Evolutionary conservation across 2,113 vertebrate genomes (phyloP).

Genomic region (Seriola quinqueradiata): DNA sequence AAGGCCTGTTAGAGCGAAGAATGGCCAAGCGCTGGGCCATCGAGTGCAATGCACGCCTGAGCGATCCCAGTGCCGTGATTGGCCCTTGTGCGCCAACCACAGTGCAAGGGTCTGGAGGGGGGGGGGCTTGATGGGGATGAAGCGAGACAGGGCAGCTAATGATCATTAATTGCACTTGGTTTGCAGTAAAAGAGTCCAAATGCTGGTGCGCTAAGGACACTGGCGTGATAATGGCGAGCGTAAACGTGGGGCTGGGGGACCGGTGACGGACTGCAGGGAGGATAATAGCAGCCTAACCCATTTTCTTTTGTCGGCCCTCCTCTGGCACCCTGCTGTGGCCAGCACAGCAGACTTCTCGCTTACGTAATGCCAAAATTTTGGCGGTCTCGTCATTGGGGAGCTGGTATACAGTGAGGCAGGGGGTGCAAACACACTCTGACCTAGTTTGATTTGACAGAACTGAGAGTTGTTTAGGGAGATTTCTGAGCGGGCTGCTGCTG

Average conservation of each 20-base stretch:
- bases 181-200: constrained; percentile 89
- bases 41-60: constrained; percentile 88
- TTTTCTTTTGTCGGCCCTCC: constrained; percentile 76
- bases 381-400: constrained; percentile 61
- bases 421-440: constrained; percentile 68
- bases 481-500: constrained; percentile 47
- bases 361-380: constrained; percentile 81
- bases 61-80: constrained; percentile 82
- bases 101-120: constrained; percentile 62
- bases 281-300: constrained; percentile 81
- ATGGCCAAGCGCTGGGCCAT: constrained; percentile 87
- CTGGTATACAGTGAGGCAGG: constrained; percentile 18
- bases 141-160: constrained; percentile 95
- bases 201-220: constrained; percentile 87
- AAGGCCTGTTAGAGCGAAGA: constrained; percentile 92
- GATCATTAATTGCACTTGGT: constrained; percentile 96
- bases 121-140: constrained; percentile 89
- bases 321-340: constrained; percentile 63
- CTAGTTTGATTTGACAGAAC: constrained; percentile 69
- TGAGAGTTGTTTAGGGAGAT: constrained; percentile 59
- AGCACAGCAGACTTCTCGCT: constrained; percentile 73
- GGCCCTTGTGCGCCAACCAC: constrained; percentile 82
- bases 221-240: constrained; percentile 78
- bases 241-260: constrained; percentile 52
- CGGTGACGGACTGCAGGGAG: constrained; percentile 48